A percentile compares a stretch with the other conserved stretches of the same genome.
These are phyloP conservation scores for Mastigias papua DNA, from an alignment of 30 jellyfish, hydroid and myxozoan genomes.

Conservation along the genomic window DNA sequence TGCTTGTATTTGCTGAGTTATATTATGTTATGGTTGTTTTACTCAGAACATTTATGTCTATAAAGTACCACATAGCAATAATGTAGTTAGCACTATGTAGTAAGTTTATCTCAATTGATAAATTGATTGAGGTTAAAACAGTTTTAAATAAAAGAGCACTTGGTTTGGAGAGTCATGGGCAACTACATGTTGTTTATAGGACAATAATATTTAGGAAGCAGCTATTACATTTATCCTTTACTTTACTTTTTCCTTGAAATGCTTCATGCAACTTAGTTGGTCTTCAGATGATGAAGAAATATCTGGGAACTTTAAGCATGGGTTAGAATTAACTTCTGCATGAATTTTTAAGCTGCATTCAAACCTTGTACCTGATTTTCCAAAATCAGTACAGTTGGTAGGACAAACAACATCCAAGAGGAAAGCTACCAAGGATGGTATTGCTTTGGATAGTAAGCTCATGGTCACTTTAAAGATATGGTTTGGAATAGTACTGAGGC, in stretches of 20 bases:
- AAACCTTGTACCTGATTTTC: not conserved
- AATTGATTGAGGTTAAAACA: no score
- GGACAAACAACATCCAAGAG: not conserved
- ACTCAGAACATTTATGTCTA: no score
- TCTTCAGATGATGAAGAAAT: not conserved
- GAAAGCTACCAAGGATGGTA: not conserved
- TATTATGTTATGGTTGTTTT: no score
- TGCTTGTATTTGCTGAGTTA: no score
- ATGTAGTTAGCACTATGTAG: no score
- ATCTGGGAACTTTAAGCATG: not conserved
- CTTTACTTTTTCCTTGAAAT: not conserved
- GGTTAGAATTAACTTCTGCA: not conserved
- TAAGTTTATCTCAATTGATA: no score
- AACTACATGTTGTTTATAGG: no score
- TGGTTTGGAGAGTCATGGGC: no score
- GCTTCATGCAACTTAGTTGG: not conserved
- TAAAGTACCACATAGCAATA: no score
- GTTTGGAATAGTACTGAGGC: not conserved
- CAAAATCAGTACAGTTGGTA: not conserved
- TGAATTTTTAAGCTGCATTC: not conserved
- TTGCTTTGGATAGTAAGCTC: not conserved
- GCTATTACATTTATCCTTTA: no score
- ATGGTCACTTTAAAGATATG: not conserved
- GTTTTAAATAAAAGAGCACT: no score
- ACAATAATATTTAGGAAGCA: no score